Percentiles rank a stretch among this genome's conserved stretches.
Conservation (phyloP, 2,113 vertebrate species). For the Hyperopisus bebe region DNA sequence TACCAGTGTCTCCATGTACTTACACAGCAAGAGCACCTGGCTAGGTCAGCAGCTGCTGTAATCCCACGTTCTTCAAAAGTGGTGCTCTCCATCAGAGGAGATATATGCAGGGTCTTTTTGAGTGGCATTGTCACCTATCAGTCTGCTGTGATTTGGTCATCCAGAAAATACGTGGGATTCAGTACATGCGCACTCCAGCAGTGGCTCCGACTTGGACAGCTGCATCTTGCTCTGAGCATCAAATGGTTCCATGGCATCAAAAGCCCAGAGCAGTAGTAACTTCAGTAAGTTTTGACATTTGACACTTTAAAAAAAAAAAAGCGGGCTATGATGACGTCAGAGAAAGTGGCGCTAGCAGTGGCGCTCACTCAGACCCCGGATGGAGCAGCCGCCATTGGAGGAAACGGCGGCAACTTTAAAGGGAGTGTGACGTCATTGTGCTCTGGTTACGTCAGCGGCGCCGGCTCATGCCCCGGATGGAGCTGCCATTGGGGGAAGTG, state of each 20-base stretch:
- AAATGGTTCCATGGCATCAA: conserved; percentile 38
- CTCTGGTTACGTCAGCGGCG: conserved; percentile 16
- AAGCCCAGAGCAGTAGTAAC: conserved; percentile 49
- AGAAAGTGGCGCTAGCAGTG: not conserved
- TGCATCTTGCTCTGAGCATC: conserved; percentile 11
- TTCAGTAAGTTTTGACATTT: not conserved
- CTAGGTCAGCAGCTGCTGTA: conserved; percentile 49
- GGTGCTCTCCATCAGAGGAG: conserved; percentile 44
- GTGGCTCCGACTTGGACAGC: not conserved
- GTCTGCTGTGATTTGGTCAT: conserved; percentile 50
- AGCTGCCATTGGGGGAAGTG: conserved; percentile 49
- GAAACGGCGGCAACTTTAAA: conserved; percentile 27
- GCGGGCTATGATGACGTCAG: not conserved
- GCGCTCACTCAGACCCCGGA: conserved; percentile 47
- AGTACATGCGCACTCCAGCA: conserved; percentile 36
- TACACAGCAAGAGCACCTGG: conserved; percentile 63
- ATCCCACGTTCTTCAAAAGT: conserved; percentile 51
- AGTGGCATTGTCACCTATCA: conserved; percentile 45
- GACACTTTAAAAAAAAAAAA: not conserved
- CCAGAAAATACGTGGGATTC: not conserved
- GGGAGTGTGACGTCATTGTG: not conserved
- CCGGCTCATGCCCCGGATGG: conserved; percentile 53
- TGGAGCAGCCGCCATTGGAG: conserved; percentile 50
- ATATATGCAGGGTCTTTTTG: conserved; percentile 42
- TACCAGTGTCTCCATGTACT: conserved; percentile 26